These are phyloP conservation scores for Mirounga angustirostris DNA, from an alignment of 2,113 vertebrate species.

Conservation along the genomic window DNA sequence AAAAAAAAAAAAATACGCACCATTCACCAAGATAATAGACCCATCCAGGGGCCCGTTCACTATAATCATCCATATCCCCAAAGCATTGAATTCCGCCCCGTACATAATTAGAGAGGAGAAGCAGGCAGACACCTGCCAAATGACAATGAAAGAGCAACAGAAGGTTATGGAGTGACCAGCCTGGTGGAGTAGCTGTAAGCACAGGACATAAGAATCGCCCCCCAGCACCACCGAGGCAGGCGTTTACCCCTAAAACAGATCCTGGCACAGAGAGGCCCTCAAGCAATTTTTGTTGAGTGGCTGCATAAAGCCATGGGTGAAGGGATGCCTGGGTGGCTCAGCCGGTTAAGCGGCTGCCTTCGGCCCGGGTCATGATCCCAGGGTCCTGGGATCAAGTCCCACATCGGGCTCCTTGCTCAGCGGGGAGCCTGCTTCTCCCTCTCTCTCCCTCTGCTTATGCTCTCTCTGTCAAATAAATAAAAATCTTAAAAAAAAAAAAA, in stretches of 20 bases:
- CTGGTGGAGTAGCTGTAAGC: neutral
- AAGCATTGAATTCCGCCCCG: neutral
- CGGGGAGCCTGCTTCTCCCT: too few relatives aligned
- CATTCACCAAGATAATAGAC: neutral
- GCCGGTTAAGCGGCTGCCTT: too few relatives aligned
- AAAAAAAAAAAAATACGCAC: neutral
- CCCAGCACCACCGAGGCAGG: neutral
- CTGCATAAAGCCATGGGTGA: neutral
- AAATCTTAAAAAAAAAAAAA: neutral
- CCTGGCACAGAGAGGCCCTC: neutral
- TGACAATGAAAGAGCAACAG: neutral
- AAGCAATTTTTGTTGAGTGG: slow-evolving; percentile 1
- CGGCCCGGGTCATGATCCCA: too few relatives aligned
- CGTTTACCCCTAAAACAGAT: neutral
- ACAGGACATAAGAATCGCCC: neutral
- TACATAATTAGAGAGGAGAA: neutral
- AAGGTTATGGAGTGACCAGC: neutral
- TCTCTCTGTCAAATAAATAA: too few relatives aligned
- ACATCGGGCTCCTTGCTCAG: too few relatives aligned
- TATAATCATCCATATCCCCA: neutral
- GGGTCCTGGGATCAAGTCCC: too few relatives aligned
- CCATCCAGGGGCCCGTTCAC: neutral
- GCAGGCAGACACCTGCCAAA: neutral
- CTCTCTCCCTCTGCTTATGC: too few relatives aligned
- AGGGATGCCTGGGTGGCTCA: too few relatives aligned